These are phyloP conservation scores for Patella depressa DNA, from an alignment of 2,888 invertebrate genomes.

Conservation along the genomic window DNA sequence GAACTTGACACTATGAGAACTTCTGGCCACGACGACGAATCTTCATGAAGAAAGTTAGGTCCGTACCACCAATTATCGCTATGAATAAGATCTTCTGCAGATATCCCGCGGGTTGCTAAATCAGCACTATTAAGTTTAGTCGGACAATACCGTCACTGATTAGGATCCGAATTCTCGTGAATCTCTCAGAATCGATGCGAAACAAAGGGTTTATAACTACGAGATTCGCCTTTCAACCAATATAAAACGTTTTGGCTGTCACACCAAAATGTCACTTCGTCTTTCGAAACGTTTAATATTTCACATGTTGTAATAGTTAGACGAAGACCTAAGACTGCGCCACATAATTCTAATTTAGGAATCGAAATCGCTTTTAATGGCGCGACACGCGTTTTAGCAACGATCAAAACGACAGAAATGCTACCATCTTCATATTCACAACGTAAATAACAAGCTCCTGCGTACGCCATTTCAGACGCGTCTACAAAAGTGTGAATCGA, in stretches of 20 bases:
- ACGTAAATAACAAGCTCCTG: background rate
- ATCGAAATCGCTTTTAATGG: slow-evolving; percentile 17
- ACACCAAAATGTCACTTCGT: slow-evolving; percentile 22
- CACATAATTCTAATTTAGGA: no score
- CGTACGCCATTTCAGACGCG: background rate
- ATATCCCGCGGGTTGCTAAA: slow-evolving; percentile 18
- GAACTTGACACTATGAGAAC: no score
- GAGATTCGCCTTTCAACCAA: slow-evolving; percentile 19
- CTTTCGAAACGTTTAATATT: slow-evolving; percentile 16
- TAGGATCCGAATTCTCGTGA: slow-evolving; percentile 21
- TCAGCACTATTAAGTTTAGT: slow-evolving; percentile 28
- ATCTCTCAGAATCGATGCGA: slow-evolving; percentile 25
- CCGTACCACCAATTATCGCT: slow-evolving; percentile 25
- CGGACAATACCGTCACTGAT: slow-evolving; percentile 26
- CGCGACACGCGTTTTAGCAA: background rate
- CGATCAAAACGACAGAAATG: slow-evolving; percentile 13
- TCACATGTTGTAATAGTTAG: background rate
- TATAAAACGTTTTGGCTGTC: slow-evolving; percentile 28
- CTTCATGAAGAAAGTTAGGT: background rate
- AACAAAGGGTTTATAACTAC: slow-evolving; percentile 28
- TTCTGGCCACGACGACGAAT: no score
- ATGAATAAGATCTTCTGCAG: slow-evolving; percentile 10
- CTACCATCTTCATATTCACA: slow-evolving; percentile 7
- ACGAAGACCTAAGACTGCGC: slow-evolving; percentile 7
- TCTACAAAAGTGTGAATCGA: slow-evolving; percentile 6